Conservation (phyloP, 2,113 vertebrate genomes). For the Rhabdornis inornatus region DNA sequence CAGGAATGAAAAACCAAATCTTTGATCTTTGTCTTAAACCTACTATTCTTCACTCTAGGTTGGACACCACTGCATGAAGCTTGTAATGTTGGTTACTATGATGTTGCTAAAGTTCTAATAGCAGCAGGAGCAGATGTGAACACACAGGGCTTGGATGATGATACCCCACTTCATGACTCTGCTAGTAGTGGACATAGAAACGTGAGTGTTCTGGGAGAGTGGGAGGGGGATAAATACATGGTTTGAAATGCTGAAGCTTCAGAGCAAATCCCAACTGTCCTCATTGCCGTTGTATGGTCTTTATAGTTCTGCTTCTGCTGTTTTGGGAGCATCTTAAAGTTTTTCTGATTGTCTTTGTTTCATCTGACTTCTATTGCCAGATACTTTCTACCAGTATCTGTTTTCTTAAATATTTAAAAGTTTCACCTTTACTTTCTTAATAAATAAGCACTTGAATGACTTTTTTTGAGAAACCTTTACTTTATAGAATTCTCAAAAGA, state of each 20-base stretch:
- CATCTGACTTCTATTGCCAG: neutral
- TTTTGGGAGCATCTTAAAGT: neutral
- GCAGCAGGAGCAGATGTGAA: constrained; percentile 96
- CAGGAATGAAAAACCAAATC: neutral
- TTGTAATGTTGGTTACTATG: constrained; percentile 96
- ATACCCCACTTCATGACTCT: constrained; percentile 96
- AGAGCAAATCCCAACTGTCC: neutral
- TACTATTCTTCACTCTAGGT: constrained; percentile 66
- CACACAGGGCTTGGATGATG: constrained; percentile 95
- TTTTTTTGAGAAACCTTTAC: neutral
- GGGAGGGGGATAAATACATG: neutral
- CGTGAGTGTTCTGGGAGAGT: constrained; percentile 69
- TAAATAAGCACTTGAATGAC: neutral
- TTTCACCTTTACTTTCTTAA: neutral
- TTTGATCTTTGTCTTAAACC: neutral
- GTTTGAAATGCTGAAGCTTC: neutral
- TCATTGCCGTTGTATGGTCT: neutral
- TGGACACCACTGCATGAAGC: constrained; percentile 99
- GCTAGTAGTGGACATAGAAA: constrained; percentile 97
- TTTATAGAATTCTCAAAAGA: neutral
- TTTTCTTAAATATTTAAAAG: neutral
- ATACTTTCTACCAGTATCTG: neutral
- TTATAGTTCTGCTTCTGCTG: neutral
- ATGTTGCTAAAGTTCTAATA: constrained; percentile 95
- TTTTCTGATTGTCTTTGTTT: neutral